These are phyloP conservation scores for Actenoides lindsayi DNA, from an alignment of 2,113 vertebrate genomes.

Conservation along the genomic window DNA sequence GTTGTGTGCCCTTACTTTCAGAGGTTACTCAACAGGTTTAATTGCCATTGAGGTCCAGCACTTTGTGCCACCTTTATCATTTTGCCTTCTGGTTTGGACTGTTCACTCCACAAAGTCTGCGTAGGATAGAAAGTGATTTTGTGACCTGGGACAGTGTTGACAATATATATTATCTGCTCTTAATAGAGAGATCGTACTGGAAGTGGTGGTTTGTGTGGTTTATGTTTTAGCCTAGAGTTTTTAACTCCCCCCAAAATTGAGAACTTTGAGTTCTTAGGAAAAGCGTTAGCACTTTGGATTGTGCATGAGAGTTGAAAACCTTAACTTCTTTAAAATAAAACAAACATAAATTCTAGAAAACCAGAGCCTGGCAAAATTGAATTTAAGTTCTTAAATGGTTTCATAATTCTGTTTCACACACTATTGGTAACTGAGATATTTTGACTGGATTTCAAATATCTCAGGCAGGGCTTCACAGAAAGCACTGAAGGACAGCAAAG, in stretches of 20 bases:
- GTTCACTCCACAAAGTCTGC: neutral
- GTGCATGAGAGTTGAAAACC: neutral
- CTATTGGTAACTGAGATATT: neutral
- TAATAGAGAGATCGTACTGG: neutral
- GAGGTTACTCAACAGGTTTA: neutral
- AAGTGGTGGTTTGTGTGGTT: neutral
- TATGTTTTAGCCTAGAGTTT: neutral
- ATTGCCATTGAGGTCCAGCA: neutral
- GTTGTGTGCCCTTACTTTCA: neutral
- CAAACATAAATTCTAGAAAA: neutral
- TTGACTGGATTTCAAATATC: neutral
- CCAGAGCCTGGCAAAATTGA: neutral
- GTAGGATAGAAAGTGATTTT: neutral
- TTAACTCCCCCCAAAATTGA: neutral
- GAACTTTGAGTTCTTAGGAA: neutral
- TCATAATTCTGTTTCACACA: neutral
- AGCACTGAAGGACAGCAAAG: neutral
- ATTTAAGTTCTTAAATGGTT: neutral
- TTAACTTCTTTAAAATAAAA: neutral
- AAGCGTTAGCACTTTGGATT: neutral
- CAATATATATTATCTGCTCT: neutral
- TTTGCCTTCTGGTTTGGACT: neutral
- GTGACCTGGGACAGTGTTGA: neutral
- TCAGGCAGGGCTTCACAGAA: neutral
- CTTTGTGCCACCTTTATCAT: neutral